Base-by-base conservation (phyloP, 2,113 vertebrate species). In the Trichomycterus rosablanca region DNA sequence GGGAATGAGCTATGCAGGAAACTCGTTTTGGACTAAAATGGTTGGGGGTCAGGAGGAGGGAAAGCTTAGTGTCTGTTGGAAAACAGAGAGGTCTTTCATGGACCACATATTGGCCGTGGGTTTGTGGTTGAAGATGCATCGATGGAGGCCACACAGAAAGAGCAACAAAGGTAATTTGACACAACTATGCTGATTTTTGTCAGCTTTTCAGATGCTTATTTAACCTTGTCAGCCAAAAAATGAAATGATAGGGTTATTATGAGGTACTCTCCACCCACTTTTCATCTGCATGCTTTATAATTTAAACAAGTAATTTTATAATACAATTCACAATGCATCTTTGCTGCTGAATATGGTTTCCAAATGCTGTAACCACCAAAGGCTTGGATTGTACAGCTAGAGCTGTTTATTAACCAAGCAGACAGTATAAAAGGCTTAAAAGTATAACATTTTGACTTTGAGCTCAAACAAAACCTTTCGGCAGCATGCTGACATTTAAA, bases 21-120 rank as follows among this genome's bases (percentile, higher is more conserved):
- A 23, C 32, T 12, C 22, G 54, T 15, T 59, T 59, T 55, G 22
- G 43, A 48, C n/a, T 44, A 3, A 45, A 40, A 19, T 22, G 18
- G 44, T 35, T 40, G 32, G 26, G 58, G 59, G 39, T 54, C 22
- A 18, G 15, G 23, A 40, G 12, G 40, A 53, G 48, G 20, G 42
- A 55, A 59, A 28, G 50, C 42, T 23, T 56, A 14, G 30, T 52
- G 53, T 66, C 70, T 55, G 42, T 18, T 51, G 16, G 10, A 67
- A 83, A 79, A 81, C 65, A 55, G 78, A 10, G 3, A 34, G 20
- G 2, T 72, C 67, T 77, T 84, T 76, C 80, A 75, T 65, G 55
- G 32, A 40, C 18, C 45, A 43, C 50, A 53, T 44, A 50, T 24
- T 48, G 28, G 18, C 20, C 9, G 35, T 64, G 20, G 44, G n/a